A percentile compares a stretch with the other conserved stretches of the same genome.
These are phyloP conservation scores for Lophotriccus pileatus DNA, from an alignment of 2,797 vertebrate genomes.

Conservation along the genomic window DNA sequence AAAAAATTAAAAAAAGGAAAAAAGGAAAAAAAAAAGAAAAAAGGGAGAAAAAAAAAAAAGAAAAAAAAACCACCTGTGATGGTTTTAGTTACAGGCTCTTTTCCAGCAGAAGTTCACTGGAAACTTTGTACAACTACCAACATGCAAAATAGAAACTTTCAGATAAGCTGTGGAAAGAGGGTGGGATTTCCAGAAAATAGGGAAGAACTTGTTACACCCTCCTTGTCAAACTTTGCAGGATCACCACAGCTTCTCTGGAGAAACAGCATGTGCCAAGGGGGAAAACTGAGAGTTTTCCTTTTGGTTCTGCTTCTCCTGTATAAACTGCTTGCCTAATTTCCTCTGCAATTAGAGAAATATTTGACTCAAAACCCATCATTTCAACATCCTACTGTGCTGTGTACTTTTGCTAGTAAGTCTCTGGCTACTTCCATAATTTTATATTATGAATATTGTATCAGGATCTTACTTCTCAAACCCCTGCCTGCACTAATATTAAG, in stretches of 20 bases:
- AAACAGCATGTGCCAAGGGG: constrained; percentile 26
- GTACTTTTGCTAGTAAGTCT: not conserved
- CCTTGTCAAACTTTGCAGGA: constrained; percentile 73
- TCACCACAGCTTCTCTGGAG: constrained; percentile 67
- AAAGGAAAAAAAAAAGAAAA: not conserved
- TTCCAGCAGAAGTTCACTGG: not conserved
- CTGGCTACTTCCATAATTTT: not conserved
- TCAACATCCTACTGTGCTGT: constrained; percentile 38
- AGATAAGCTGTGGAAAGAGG: constrained; percentile 45
- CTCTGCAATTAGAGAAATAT: constrained; percentile 75
- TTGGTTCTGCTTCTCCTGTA: constrained; percentile 79
- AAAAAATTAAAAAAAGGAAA: not conserved
- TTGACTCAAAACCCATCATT: constrained; percentile 55
- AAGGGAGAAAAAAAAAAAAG: not conserved
- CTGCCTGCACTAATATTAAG: not conserved
- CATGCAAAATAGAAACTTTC: constrained; percentile 62
- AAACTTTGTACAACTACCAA: constrained; percentile 19
- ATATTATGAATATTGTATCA: not conserved
- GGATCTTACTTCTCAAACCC: not conserved
- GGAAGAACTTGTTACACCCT: constrained; percentile 70
- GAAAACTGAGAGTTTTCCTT: constrained; percentile 70
- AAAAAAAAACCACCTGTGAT: too few relatives aligned
- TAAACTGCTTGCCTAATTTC: constrained; percentile 80
- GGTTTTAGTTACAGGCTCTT: not conserved
- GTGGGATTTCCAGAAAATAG: constrained; percentile 78